Evolutionary conservation across 2,797 vertebrate species (phyloP), one percentile per base, ranked within the genome.

Genomic region (Apodemus agrarius): DNA sequence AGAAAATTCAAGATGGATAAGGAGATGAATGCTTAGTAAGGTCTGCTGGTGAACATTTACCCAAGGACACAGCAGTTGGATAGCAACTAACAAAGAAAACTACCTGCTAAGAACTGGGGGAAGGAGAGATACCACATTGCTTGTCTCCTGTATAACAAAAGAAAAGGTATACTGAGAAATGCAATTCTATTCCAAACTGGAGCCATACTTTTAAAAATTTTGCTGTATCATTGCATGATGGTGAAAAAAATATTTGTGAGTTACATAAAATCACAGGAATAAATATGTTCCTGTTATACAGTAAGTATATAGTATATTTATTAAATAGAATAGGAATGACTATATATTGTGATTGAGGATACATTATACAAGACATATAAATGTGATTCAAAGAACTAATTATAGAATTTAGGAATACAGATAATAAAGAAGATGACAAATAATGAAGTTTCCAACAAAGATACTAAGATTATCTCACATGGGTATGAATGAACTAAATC

Each of bases 201-300:
- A 52, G 34, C 46, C 37, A 87, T 24, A 9, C 19, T 54, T 37
- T 69, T 69, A 34, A 46, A 31, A 87, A 80, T 87, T 95, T 72
- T 63, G 4, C 59, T 95, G 93, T 74, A 78, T 94, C 52, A 63
- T 52, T 95, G 17, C 29, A 22, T 82, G 63, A 59, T 85, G 49
- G 17, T 80, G 3, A 89, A 94, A 24, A 3, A 89, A 94, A 21
- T 88, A 31, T 34, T 75, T 80, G 72, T 11, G 2, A 1, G 29
- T 95, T 91, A 81, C 9, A 94, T 31, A 26, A 75, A 84, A 92
- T 8, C 52, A 52, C 49, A 83, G 52, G 14, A 81, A 72, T 9
- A 9, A 81, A 19, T 24, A 69, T 94, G 10, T 84, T 91, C 29
- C 43, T 78, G 37, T 3, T 31, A 74, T 11, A 52, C 2, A 74